Percentiles rank a stretch among this genome's conserved stretches.
These are phyloP conservation scores for Rhineura floridana DNA, from an alignment of 2,113 vertebrate genomes.

Conservation along the genomic window DNA sequence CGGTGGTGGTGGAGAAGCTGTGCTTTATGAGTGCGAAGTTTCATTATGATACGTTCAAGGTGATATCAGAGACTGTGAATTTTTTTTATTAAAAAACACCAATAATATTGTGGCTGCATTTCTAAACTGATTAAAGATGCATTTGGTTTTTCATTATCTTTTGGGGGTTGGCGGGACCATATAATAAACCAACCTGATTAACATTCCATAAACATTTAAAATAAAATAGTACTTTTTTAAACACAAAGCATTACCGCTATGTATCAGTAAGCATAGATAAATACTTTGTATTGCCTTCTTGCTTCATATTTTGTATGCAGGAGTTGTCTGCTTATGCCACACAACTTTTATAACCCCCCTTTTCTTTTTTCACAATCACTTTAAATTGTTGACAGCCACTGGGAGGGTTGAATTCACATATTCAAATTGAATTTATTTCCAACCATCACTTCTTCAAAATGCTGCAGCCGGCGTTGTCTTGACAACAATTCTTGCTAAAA, in stretches of 20 bases:
- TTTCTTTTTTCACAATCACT: background rate
- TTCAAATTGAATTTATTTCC: background rate
- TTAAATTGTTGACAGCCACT: slow-evolving; percentile 6
- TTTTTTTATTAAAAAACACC: slow-evolving; percentile 6
- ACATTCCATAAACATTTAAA: background rate
- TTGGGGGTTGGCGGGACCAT: background rate
- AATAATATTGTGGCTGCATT: background rate
- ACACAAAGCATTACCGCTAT: background rate
- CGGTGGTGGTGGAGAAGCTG: too few species aligned
- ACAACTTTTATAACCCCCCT: background rate
- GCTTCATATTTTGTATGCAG: background rate
- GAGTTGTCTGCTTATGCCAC: background rate
- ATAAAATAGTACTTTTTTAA: background rate
- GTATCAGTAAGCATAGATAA: background rate
- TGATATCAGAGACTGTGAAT: background rate
- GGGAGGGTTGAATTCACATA: fast-evolving
- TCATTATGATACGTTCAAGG: background rate
- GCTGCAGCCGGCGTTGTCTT: background rate
- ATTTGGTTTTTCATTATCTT: background rate
- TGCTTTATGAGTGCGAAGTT: background rate
- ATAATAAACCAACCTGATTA: background rate
- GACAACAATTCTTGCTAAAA: background rate
- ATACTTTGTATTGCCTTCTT: background rate
- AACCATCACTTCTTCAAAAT: background rate
- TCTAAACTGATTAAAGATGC: slow-evolving; percentile 15